Evolutionary conservation across 2,888 invertebrate species (phyloP).

Genomic region (Thera britannica): DNA sequence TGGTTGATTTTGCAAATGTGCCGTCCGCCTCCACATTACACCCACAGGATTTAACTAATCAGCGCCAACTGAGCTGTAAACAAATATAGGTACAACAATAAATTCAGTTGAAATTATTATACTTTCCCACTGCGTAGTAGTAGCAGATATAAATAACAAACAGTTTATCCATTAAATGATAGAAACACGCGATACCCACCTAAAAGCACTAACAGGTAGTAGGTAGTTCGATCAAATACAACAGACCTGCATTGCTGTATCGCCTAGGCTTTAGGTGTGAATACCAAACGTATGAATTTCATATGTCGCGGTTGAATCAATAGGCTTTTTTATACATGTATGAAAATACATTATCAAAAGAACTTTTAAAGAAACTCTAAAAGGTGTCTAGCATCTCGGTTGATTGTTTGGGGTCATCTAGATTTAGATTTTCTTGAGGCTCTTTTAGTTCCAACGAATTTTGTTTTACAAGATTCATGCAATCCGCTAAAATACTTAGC

Average conservation of each 20-base stretch:
- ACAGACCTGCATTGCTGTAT: not conserved
- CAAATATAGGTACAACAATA: not conserved
- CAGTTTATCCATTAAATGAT: not conserved
- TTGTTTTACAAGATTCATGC: not conserved
- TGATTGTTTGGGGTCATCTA: too few relatives aligned
- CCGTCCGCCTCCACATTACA: constrained; percentile 1
- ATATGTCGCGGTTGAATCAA: too few relatives aligned
- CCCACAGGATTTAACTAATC: not conserved
- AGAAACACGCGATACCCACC: not conserved
- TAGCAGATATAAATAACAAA: not conserved
- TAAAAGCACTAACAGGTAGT: not conserved
- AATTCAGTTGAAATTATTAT: not conserved
- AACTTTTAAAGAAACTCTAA: not conserved
- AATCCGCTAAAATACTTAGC: constrained; percentile 12
- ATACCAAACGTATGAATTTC: not conserved
- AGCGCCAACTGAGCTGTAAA: not conserved
- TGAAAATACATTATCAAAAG: too few relatives aligned
- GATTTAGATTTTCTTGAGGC: too few relatives aligned
- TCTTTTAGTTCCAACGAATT: not conserved
- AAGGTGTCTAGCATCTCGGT: too few relatives aligned
- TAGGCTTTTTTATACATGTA: too few relatives aligned
- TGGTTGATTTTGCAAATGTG: not conserved
- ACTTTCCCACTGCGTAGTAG: not conserved
- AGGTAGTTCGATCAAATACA: not conserved
- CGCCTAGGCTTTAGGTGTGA: too few relatives aligned